These are phyloP conservation scores for Mythimna lalbum DNA, from an alignment of 2,888 invertebrate genomes.

Conservation along the genomic window DNA sequence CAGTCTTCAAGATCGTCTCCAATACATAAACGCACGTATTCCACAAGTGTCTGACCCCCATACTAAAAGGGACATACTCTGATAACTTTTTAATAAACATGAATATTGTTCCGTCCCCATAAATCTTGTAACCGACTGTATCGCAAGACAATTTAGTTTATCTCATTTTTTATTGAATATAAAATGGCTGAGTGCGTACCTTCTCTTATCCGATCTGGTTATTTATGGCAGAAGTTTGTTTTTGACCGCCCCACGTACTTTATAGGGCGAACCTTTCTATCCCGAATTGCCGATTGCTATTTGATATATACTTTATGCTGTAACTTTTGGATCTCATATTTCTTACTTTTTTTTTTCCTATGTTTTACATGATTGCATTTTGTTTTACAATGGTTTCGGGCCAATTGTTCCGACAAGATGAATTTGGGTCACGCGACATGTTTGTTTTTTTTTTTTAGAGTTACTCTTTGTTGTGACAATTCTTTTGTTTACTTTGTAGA, in stretches of 20 bases:
- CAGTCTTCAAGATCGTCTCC: slow-evolving; percentile 27
- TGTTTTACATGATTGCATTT: slow-evolving; percentile 72
- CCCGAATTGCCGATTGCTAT: slow-evolving; percentile 89
- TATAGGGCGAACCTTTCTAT: slow-evolving; percentile 89
- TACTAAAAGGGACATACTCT: slow-evolving; percentile 57
- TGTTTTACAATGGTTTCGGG: slow-evolving; percentile 53
- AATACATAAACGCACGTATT: slow-evolving; percentile 33
- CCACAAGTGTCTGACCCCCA: slow-evolving; percentile 62
- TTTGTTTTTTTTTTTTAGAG: background rate
- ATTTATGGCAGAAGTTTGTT: slow-evolving; percentile 90
- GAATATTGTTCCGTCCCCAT: slow-evolving; percentile 70
- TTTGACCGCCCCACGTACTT: slow-evolving; percentile 90
- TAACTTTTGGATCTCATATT: slow-evolving; percentile 85
- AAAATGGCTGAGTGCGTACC: slow-evolving; percentile 87
- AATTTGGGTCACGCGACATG: slow-evolving; percentile 20
- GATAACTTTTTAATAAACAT: slow-evolving; percentile 68
- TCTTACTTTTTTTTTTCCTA: slow-evolving; percentile 77
- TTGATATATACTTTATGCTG: slow-evolving; percentile 88
- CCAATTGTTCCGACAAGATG: slow-evolving; percentile 17
- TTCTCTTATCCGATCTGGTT: slow-evolving; percentile 89
- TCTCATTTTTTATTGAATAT: slow-evolving; percentile 90
- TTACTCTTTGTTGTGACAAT: background rate
- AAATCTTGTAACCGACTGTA: slow-evolving; percentile 81
- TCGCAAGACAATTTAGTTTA: slow-evolving; percentile 85
- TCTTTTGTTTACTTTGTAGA: background rate